Percentiles rank a stretch among this genome's conserved stretches.
phyloP scores from a whole-genome alignment of 1,140 invertebrate species.

The Drosophila sulfurigaster region DNA sequence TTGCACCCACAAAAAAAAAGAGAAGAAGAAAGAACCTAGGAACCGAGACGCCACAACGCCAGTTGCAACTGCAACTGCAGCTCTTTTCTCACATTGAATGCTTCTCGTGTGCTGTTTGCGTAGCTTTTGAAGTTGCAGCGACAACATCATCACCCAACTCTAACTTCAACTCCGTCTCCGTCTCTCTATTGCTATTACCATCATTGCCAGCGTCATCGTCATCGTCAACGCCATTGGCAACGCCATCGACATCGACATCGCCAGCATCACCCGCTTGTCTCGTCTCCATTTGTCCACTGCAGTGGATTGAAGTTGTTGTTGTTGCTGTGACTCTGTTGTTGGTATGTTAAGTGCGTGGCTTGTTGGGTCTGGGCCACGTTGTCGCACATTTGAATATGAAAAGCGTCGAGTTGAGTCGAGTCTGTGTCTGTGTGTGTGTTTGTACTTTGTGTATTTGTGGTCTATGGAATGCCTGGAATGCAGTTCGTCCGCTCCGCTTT shows the following conservation, averaged over 20 bases:
- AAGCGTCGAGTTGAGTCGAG: constrained; percentile 36
- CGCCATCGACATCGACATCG: background rate
- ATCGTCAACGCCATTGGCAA: background rate
- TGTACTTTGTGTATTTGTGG: constrained; percentile 46
- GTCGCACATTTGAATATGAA: constrained; percentile 75
- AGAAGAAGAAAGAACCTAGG: background rate
- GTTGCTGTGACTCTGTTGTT: constrained; percentile 50
- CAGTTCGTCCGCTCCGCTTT: constrained; percentile 52
- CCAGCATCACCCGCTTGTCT: constrained; percentile 26
- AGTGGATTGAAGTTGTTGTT: constrained; percentile 47
- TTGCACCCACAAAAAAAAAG: constrained; percentile 10
- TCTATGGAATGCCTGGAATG: constrained; percentile 69
- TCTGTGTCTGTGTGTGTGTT: constrained; percentile 36
- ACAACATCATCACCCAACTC: constrained; percentile 66
- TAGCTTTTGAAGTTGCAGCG: constrained; percentile 79
- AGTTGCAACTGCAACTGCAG: constrained; percentile 7
- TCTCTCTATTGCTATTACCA: background rate
- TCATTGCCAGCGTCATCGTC: constrained; percentile 9
- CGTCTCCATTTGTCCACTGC: constrained; percentile 51
- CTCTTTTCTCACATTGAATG: constrained; percentile 39
- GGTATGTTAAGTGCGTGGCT: constrained; percentile 73
- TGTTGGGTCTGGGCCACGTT: constrained; percentile 55
- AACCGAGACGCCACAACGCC: constrained; percentile 21
- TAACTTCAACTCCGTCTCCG: constrained; percentile 17
- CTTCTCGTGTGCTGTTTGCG: constrained; percentile 54